Evolutionary conservation across 2,888 invertebrate genomes (phyloP).

Genomic region (Synergus umbraculus): DNA sequence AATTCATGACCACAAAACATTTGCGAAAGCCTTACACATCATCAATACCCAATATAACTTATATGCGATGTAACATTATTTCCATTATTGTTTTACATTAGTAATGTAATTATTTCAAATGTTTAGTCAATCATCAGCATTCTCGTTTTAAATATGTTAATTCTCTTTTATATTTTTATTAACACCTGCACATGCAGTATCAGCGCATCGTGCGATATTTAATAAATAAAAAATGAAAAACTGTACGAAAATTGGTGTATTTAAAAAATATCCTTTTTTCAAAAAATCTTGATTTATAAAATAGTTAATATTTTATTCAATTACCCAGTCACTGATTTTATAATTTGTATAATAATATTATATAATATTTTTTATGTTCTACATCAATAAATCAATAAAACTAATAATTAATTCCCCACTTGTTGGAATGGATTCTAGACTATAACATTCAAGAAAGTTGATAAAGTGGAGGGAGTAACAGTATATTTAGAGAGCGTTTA

Average conservation of each 20-base stretch:
- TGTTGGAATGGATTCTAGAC: neutral
- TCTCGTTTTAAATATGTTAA: constrained; percentile 30
- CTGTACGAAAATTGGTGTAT: neutral
- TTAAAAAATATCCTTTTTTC: neutral
- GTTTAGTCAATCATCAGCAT: constrained; percentile 26
- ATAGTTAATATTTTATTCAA: neutral
- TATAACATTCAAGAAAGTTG: neutral
- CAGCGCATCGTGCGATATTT: constrained; percentile 18
- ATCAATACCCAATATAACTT: constrained; percentile 46
- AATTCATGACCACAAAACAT: constrained; percentile 13
- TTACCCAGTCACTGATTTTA: too few species aligned
- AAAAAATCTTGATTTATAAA: neutral
- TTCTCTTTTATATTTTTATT: constrained; percentile 38
- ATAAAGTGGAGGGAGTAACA: constrained; percentile 14
- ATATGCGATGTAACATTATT: constrained; percentile 61
- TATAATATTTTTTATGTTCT: too few species aligned
- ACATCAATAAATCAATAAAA: too few species aligned
- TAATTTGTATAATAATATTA: too few species aligned
- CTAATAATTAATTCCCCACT: neutral
- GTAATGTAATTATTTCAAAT: constrained; percentile 3
- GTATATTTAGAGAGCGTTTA: constrained; percentile 11
- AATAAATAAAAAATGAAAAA: constrained; percentile 31
- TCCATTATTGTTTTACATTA: constrained; percentile 54
- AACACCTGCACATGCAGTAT: neutral
- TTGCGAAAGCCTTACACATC: constrained; percentile 51